Evolutionary conservation across 2,797 vertebrate species (phyloP), one percentile per base, ranked within the genome.

Genomic region (Epinephelus coioides): DNA sequence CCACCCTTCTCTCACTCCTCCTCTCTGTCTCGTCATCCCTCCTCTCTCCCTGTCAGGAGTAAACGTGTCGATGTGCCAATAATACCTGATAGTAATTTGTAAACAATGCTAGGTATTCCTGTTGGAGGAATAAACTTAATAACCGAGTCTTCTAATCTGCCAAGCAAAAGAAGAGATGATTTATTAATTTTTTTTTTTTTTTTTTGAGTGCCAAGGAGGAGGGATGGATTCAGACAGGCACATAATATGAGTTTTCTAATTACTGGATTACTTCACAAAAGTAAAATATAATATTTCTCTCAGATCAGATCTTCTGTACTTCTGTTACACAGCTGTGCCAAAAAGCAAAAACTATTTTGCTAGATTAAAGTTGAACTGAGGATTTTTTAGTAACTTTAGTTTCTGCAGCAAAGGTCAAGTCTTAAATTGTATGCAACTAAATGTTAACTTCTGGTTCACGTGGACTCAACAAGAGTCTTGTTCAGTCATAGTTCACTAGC

Each of bases 71-170:
- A 64, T 50, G 44, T 63, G 66, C 74, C 86, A 81, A 54, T 57
- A 56, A 53, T 69, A 71, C 61, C 55, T 78, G 61, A 77, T 27
- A 84, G 49, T 75, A 69, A 81, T 86, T 85, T 83, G 74, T 79
- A 63, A 86, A 84, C 76, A 81, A n/a, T 11, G 25, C 50, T 27
- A 47, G 30, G 68, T 75, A 71, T 65, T 81, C 69, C 66, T 74
- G 65, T 54, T 30, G 54, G 72, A 85, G 65, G 18, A 49, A 62
- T 27, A 57, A 17, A 62, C 14, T 5, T 66, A 12, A 73, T 57
- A 62, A 62, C 51, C n/a, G 8, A 64, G 8, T 12, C 23, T 12
- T 80, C 34, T 55, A 27, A 78, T 72, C 49, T 78, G 68, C 51
- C 69, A 59, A 19, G 30, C 34, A 21, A 49, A 51, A 47, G 18